Percentiles rank a stretch among this genome's conserved stretches.
Evolutionary conservation across 2,888 invertebrate species (phyloP).

Genomic region (Drosophila quasianomalipes): DNA sequence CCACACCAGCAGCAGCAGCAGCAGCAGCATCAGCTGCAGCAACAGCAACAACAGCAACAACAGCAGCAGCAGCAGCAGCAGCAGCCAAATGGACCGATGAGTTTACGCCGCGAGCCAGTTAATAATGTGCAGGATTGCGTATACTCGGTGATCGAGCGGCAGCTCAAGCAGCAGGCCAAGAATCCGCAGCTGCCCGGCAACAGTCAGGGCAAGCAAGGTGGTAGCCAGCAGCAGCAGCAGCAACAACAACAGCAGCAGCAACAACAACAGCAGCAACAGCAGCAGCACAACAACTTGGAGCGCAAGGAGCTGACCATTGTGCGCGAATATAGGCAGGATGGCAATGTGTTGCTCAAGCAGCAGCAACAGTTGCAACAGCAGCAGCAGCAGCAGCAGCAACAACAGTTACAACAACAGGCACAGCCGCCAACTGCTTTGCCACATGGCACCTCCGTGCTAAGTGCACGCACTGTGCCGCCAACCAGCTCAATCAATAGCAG

Average conservation of each 20-base stretch:
- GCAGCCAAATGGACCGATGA: slow-evolving; percentile 56
- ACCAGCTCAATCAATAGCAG: slow-evolving; percentile 15
- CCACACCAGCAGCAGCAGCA: slow-evolving; percentile 18
- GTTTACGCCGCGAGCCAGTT: slow-evolving; percentile 75
- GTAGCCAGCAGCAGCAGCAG: slow-evolving; percentile 34
- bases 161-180: slow-evolving; percentile 89
- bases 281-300: slow-evolving; percentile 63
- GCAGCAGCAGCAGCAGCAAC: slow-evolving; percentile 67
- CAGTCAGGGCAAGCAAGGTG: slow-evolving; percentile 26
- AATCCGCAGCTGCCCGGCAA: slow-evolving; percentile 83
- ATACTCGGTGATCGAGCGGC: slow-evolving; percentile 93
- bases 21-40: slow-evolving; percentile 15
- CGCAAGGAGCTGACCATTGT: slow-evolving; percentile 85
- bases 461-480: slow-evolving; percentile 34
- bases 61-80: slow-evolving; percentile 4
- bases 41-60: slow-evolving; percentile 16
- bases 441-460: slow-evolving; percentile 66
- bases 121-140: slow-evolving; percentile 93
- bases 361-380: slow-evolving; percentile 61
- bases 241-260: slow-evolving; percentile 34
- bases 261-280: slow-evolving; percentile 50
- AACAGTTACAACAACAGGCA: slow-evolving; percentile 31
- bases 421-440: slow-evolving; percentile 57
- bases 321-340: slow-evolving; percentile 85
- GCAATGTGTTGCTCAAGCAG: slow-evolving; percentile 73